Conservation (phyloP, 1,140 invertebrate species). For the Bombyx mori region ASM3026992v2 NC_085124.1:6419501-6420000, state of each 20-base stretch:
- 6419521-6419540: no score
- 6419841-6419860: no score
- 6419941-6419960: constrained; percentile 62
- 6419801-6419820: no score
- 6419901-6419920: constrained; percentile 40
- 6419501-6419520: no score
- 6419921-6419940: constrained; percentile 53
- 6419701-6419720: neutral
- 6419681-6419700: constrained; percentile 34
- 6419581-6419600: no score
- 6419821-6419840: no score
- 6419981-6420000: constrained; percentile 64
- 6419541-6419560: no score
- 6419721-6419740: neutral
- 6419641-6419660: constrained; percentile 26
- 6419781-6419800: no score
- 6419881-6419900: neutral
- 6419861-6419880: neutral
- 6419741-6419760: no score
- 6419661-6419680: constrained; percentile 64
- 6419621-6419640: neutral
- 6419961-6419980: constrained; percentile 32
- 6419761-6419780: no score
- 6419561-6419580: no score
- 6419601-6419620: no score